Base-by-base conservation (phyloP, 2,113 vertebrate genomes). In the Corythornis cristatus region DNA sequence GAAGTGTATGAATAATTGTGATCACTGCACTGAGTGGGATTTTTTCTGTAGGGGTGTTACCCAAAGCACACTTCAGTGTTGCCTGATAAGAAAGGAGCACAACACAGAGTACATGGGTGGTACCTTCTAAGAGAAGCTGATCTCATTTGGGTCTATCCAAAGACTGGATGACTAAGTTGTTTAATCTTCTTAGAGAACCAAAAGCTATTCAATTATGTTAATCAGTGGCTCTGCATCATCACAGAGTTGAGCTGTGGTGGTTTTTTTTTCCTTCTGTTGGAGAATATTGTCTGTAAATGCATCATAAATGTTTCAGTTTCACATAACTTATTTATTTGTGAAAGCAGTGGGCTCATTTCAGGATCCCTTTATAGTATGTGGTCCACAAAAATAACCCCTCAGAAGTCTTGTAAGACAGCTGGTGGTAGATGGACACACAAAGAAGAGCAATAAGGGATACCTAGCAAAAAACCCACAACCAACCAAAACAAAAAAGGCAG, bases 101-200 rank as follows among this genome's bases (percentile, higher is more conserved):
- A 88, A 43, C 77, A 57, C 28, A 28, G 26, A 56, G 28, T 64
- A 53, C 31, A 17, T 72, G 84, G 71, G 64, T 91, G 75, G 83
- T 93, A 92, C 77, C 25, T 70, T 89, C 0, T 11, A 90, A 86
- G 83, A 90, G 68, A 78, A 92, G 89, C 80, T 64, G 70, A 81
- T 93, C 86, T 81, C 60, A 66, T 95, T 95, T 95, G 51, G 56
- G 33, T 81, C 73, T 90, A 0, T 57, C 74, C 62, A 71, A 92
- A 43, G 28, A 77, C 77, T 96, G 65, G 15, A 29, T 54, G 33
- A 70, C 60, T 91, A 88, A 96, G 74, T 94, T 87, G 95, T 96
- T 91, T 96, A 90, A 96, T 97, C 95, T 95, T 82, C 90, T 92
- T 93, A 75, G 89, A 93, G 85, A 95, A 83, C 72, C 57, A 90